A percentile compares a stretch with the other conserved stretches of the same genome.
These are phyloP conservation scores for Coelopa pilipes DNA, from an alignment of 2,888 invertebrate genomes.

Conservation along the genomic window DNA sequence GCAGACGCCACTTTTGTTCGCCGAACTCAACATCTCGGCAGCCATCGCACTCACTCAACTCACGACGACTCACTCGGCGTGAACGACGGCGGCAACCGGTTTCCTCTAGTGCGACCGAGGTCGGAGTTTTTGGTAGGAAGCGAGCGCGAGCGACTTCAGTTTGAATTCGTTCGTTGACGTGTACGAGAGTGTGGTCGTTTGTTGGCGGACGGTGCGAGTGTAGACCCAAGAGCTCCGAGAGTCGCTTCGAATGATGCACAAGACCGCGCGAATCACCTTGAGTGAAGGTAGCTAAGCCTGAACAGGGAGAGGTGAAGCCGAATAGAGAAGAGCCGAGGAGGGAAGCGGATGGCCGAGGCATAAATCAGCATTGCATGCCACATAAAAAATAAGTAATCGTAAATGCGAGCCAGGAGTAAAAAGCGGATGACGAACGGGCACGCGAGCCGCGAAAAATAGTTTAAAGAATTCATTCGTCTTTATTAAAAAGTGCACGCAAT, in stretches of 20 bases:
- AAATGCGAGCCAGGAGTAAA: slow-evolving; percentile 20
- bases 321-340: not conserved
- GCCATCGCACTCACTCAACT: slow-evolving; percentile 6
- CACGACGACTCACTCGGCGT: not conserved
- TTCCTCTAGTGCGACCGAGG: slow-evolving; percentile 9
- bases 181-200: not conserved
- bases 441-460: not conserved
- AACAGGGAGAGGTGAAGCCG: slow-evolving; percentile 5
- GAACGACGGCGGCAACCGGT: not conserved
- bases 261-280: no score
- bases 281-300: not conserved
- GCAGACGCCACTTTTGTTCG: slow-evolving; percentile 3
- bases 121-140: slow-evolving; percentile 25
- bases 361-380: slow-evolving; percentile 30
- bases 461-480: slow-evolving; percentile 5
- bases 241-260: no score
- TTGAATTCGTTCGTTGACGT: slow-evolving; percentile 31
- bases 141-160: slow-evolving; percentile 11
- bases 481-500: slow-evolving; percentile 18
- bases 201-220: not conserved
- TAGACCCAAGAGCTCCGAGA: no score
- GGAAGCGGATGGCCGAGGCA: slow-evolving; percentile 4
- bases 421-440: slow-evolving; percentile 7
- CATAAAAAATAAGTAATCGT: slow-evolving; percentile 12
- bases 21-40: not conserved